Percentiles rank a stretch among this genome's conserved stretches.
Conservation (phyloP, 2,797 vertebrate genomes). For the Echeneis naucrates region DNA sequence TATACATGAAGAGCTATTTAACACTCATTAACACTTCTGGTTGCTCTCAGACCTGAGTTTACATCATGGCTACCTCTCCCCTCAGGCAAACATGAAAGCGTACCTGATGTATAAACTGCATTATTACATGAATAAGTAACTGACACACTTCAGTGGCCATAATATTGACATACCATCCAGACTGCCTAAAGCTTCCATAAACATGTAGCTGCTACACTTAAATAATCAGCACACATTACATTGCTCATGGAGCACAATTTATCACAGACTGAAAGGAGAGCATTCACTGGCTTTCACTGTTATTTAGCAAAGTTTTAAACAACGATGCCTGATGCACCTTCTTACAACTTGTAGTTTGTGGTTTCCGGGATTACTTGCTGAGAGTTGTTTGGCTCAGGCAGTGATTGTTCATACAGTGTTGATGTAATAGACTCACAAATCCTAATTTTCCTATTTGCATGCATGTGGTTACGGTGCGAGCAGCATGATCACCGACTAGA, state of each 20-base stretch:
- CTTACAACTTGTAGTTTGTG: slow-evolving; percentile 12
- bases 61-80: slow-evolving; percentile 53
- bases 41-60: slow-evolving; percentile 78
- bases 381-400: slow-evolving; percentile 38
- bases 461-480: slow-evolving; percentile 67
- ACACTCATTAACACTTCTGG: slow-evolving; percentile 88
- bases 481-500: slow-evolving; percentile 62
- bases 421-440: slow-evolving; percentile 52
- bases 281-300: slow-evolving; percentile 10
- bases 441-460: slow-evolving; percentile 61
- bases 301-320: slow-evolving; percentile 34
- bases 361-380: slow-evolving; percentile 28
- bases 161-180: slow-evolving; percentile 86
- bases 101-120: neutral
- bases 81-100: slow-evolving; percentile 4
- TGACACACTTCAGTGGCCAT: slow-evolving; percentile 82
- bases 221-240: slow-evolving; percentile 55
- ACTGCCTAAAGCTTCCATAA: slow-evolving; percentile 77
- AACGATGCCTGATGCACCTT: slow-evolving; percentile 9
- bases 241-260: slow-evolving; percentile 54
- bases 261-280: slow-evolving; percentile 49
- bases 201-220: slow-evolving; percentile 74
- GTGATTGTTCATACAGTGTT: slow-evolving; percentile 41
- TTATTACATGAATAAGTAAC: slow-evolving; percentile 4
- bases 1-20: slow-evolving; percentile 85